These are phyloP conservation scores for Temnothorax rugatulus DNA, from an alignment of 2,888 invertebrate genomes.

Conservation along the genomic window DNA sequence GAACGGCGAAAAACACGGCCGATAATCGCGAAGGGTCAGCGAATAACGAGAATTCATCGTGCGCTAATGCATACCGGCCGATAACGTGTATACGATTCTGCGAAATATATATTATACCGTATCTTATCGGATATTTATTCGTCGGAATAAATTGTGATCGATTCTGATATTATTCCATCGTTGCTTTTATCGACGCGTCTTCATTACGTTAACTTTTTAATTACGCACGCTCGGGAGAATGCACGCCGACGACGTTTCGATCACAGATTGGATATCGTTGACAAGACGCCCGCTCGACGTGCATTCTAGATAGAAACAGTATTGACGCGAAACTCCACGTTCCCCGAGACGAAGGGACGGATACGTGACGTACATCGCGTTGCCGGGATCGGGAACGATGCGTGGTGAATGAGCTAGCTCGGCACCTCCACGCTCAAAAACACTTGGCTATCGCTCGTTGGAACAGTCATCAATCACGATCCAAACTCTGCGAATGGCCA, in stretches of 20 bases:
- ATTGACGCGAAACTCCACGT: constrained; percentile 42
- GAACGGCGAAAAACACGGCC: constrained; percentile 24
- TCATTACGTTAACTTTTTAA: not conserved
- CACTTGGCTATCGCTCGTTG: constrained; percentile 75
- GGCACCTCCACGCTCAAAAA: constrained; percentile 77
- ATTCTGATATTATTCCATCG: not conserved
- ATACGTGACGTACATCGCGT: constrained; percentile 48
- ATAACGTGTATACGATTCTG: not conserved
- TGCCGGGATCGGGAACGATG: constrained; percentile 38
- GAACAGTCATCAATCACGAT: constrained; percentile 81
- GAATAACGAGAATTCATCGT: constrained; percentile 32
- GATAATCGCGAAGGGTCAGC: constrained; percentile 35
- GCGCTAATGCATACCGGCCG: not conserved
- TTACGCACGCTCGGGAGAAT: not conserved
- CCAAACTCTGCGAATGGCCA: constrained; percentile 73
- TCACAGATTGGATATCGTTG: constrained; percentile 18
- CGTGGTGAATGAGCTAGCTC: constrained; percentile 55
- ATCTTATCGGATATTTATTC: constrained; percentile 1
- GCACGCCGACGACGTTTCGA: not conserved
- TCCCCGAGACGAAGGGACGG: constrained; percentile 21
- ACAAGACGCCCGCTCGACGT: constrained; percentile 24
- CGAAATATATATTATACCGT: not conserved
- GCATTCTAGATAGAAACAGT: constrained; percentile 27
- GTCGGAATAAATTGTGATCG: not conserved
- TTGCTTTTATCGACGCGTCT: not conserved